phyloP scores from a whole-genome alignment of 92 coral and sea anemone genomes.

The Paragorgia papillata region DNA sequence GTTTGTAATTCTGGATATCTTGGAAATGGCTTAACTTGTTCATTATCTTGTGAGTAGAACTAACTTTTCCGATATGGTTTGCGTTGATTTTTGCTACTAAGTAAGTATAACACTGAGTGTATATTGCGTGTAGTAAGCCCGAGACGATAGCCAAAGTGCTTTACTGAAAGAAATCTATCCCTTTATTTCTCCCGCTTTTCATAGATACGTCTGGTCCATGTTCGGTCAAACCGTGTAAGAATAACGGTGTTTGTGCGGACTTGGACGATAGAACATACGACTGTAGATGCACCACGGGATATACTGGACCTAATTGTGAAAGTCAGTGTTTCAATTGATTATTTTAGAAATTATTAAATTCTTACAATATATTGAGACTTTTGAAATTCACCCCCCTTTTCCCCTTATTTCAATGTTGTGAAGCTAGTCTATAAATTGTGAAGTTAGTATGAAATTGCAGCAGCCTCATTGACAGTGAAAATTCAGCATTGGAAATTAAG shows the following conservation, averaged over 20 bases:
- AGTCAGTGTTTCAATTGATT: conserved; percentile 23
- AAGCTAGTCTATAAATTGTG: too few relatives aligned
- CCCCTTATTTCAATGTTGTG: too few relatives aligned
- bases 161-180: too few relatives aligned
- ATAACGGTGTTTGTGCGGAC: conserved; percentile 57
- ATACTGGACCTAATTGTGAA: conserved; percentile 58
- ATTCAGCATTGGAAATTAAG: too few relatives aligned
- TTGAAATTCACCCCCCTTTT: too few relatives aligned
- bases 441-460: too few relatives aligned
- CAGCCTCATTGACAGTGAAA: too few relatives aligned
- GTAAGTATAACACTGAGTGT: too few relatives aligned
- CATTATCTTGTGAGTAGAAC: conserved; percentile 1
- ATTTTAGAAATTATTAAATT: not conserved
- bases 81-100: too few relatives aligned
- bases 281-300: conserved; percentile 55
- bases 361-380: not conserved
- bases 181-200: not conserved
- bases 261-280: conserved; percentile 29
- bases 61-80: too few relatives aligned
- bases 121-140: too few relatives aligned
- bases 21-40: conserved; percentile 27
- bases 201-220: conserved; percentile 62
- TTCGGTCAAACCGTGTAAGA: conserved; percentile 54
- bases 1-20: conserved; percentile 22
- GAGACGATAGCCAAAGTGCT: too few relatives aligned